Evolutionary conservation across 2,113 vertebrate genomes (phyloP).

Genomic region (Formicarius rufipectus): DNA sequence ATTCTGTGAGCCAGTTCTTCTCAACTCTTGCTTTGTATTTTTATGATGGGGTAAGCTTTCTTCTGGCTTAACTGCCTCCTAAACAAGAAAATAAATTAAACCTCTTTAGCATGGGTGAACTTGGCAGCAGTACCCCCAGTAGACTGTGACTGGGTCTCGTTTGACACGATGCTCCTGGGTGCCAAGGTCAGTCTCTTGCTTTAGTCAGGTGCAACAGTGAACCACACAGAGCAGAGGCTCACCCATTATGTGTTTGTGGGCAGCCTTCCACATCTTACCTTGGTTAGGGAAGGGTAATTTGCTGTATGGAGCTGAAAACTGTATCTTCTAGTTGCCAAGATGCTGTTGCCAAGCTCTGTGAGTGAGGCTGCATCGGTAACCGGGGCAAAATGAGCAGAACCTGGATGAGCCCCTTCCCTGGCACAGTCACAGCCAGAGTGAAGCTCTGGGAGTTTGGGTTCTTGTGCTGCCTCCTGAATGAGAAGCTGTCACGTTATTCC

Average conservation of each 20-base stretch:
- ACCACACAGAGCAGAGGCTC: neutral
- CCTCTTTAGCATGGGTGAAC: neutral
- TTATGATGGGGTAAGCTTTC: neutral
- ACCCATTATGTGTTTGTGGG: accelerated
- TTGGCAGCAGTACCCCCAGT: neutral
- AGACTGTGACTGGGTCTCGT: accelerated
- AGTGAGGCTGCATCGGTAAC: neutral
- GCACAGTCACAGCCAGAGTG: neutral
- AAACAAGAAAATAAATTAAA: neutral
- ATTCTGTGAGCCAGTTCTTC: neutral
- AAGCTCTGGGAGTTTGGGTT: neutral
- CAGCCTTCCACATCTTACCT: neutral
- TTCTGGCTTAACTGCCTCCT: neutral
- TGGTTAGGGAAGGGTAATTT: neutral
- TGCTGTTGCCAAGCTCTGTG: neutral
- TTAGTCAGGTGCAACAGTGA: neutral
- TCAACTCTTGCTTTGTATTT: neutral
- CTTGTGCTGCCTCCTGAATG: neutral
- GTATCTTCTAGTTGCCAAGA: neutral
- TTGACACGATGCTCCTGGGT: neutral
- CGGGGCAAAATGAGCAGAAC: neutral
- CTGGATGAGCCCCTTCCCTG: neutral
- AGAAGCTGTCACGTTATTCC: neutral
- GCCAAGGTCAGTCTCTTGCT: neutral
- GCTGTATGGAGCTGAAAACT: neutral